phyloP scores from a whole-genome alignment of 2,113 vertebrate species.

The Toxostoma redivivum region DNA sequence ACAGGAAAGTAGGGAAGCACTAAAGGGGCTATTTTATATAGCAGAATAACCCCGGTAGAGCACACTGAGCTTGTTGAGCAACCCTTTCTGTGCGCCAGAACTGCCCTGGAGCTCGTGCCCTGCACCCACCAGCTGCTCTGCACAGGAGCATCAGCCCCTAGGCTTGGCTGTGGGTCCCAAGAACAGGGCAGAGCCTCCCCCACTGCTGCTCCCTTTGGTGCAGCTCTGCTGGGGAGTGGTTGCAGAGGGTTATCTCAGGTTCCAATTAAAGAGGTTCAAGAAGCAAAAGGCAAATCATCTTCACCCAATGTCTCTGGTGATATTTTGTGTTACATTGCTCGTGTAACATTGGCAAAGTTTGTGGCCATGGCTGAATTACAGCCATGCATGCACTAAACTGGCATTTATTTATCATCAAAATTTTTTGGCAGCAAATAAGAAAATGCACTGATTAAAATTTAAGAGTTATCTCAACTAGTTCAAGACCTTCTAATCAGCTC shows the following conservation, averaged over 20 bases:
- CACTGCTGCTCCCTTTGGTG: not conserved
- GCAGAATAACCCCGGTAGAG: not conserved
- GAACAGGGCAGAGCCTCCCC: not conserved
- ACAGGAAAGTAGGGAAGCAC: not conserved
- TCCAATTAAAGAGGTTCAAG: not conserved
- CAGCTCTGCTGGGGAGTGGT: too few species aligned
- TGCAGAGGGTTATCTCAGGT: not conserved
- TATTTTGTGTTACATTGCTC: not conserved
- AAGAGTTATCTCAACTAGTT: not conserved
- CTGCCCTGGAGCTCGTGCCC: rapidly evolving
- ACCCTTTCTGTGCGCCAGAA: not conserved
- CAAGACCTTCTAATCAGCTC: not conserved
- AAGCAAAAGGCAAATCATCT: not conserved
- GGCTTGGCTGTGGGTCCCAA: rapidly evolving
- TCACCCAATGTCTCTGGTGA: not conserved
- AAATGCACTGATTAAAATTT: not conserved
- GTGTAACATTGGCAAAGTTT: not conserved
- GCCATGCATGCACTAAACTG: not conserved
- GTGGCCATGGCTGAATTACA: not conserved
- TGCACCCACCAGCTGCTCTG: not conserved
- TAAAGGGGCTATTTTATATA: not conserved
- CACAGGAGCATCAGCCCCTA: too few species aligned
- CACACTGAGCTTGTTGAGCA: not conserved
- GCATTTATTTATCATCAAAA: not conserved
- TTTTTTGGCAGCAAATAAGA: slow-evolving; percentile 18